A percentile compares a stretch with the other conserved stretches of the same genome.
These are phyloP conservation scores for Teleogryllus occipitalis DNA, from an alignment of 1,140 invertebrate species.

Conservation along the genomic window DNA sequence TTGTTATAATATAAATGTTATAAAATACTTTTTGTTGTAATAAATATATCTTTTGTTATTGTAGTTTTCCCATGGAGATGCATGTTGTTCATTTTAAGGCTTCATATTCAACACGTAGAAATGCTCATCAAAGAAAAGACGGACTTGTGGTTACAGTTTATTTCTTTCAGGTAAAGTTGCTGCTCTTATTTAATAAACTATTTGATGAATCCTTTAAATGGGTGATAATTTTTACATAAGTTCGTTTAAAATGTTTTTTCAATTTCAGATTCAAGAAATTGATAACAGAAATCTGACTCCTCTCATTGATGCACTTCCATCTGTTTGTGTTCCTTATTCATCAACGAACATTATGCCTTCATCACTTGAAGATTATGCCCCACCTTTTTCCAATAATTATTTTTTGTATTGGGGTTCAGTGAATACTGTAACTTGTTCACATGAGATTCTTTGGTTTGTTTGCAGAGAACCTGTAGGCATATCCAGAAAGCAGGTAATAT, in stretches of 20 bases:
- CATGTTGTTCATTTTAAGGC: constrained; percentile 44
- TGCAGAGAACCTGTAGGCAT: not conserved
- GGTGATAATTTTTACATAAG: no score
- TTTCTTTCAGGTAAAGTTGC: constrained; percentile 35
- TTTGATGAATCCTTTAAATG: no score
- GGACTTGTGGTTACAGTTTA: constrained; percentile 43
- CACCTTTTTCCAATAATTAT: not conserved
- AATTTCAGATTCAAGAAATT: not conserved
- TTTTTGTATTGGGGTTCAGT: not conserved
- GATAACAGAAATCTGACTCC: not conserved
- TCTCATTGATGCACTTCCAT: not conserved
- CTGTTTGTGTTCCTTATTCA: not conserved
- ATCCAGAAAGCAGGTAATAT: not conserved
- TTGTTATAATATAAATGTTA: not conserved
- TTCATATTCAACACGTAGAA: constrained; percentile 35
- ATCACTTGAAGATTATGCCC: not conserved
- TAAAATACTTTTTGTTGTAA: not conserved
- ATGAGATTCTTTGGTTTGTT: not conserved
- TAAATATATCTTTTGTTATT: constrained; percentile 15
- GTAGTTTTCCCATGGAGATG: constrained; percentile 33
- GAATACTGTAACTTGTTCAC: not conserved
- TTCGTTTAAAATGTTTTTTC: not conserved
- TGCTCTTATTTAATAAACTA: no score
- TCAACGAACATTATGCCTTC: not conserved
- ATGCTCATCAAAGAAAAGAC: constrained; percentile 37